Evolutionary conservation across 2,797 vertebrate genomes (phyloP), one percentile per base, ranked within the genome.

Genomic region (Gambelia wislizenii): DNA sequence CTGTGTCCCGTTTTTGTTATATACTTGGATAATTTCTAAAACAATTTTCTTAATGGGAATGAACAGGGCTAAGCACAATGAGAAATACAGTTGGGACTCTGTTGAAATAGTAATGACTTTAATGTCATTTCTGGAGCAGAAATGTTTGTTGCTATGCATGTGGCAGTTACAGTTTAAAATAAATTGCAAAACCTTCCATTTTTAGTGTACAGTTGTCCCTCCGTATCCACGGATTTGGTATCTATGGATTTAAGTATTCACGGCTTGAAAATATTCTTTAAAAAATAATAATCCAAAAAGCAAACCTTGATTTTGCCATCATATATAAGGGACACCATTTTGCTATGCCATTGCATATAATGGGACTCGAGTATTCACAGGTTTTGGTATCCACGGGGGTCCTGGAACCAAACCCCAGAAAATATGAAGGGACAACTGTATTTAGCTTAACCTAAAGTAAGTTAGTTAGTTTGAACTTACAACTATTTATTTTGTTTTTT

Each of bases 401-500:
- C n/a, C n/a, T n/a, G n/a, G n/a, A n/a, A n/a, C n/a, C n/a, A n/a
- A n/a, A n/a, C n/a, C n/a, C n/a, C n/a, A n/a, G n/a, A n/a, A n/a
- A n/a, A n/a, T n/a, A n/a, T n/a, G n/a, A n/a, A n/a, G n/a, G n/a
- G n/a, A n/a, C n/a, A n/a, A n/a, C 2, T 54, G 27, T 84, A 33
- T 1, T 2, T 75, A 81, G 36, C 56, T 85, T 81, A 75, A 69
- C 14, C 4, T 67, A 76, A 75, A 67, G 14, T 83, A 83, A 75
- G 12, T 82, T 49, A 74, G 18, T 54, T 47, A 72, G 18, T 54
- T 47, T 85, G 59, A 49, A 49, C n/a, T 36, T 70, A 27, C 14
- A 16, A 67, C 18, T 77, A 54, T 83, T 67, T 70, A 64, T 74
- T n/a, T 0, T 59, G n/a, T 33, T 0, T 0, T 80, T 33, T 3